Base-by-base conservation (phyloP, 2,888 invertebrate genomes). In the Lomographa bimaculata region DNA sequence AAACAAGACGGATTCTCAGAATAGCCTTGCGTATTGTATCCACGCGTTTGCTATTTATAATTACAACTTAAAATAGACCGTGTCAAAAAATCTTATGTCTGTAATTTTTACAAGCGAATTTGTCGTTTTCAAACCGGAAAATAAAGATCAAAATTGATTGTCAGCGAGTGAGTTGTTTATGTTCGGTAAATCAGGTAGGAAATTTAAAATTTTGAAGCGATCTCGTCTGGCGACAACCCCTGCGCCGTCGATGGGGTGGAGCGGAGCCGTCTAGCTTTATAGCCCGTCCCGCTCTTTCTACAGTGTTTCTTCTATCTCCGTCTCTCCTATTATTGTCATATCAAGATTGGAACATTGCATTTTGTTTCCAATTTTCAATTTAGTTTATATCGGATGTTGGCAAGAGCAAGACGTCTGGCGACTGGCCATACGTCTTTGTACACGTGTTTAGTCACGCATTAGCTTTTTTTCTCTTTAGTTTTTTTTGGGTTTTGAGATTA, bases 291-390 rank as follows among this genome's bases (percentile, higher is more conserved):
- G 59, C 64, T 84, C 73, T 18, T 67, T 26, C 84, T 44, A 46
- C 54, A 36, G 43, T 46, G 54, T 54, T 58, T 50, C 27, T 55
- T 54, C 69, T 79, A 79, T 79, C 76, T 78, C 81, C 57, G 79
- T 87, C 82, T 82, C 82, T 75, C 78, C 81, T 83, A 81, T 89
- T 89, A 87, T 89, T 87, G 85, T 86, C 84, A 86, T 85, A 85
- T 86, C 82, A 81, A 83, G 84, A 85, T 86, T 82, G 76, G 80
- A 85, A 79, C 80, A 84, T 85, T 83, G 82, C 85, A 85, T 85
- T 85, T 86, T 85, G 84, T 85, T 85, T 84, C 81, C 81, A 84
- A 87, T 85, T 86, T 87, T 86, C 80, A 82, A 89, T 87, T 89
- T 87, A 89, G 87, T 89, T 87, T 79, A 87, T 86, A 86, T 87